Conservation (phyloP, 2,797 vertebrate species). For the Hirundo rustica region DNA sequence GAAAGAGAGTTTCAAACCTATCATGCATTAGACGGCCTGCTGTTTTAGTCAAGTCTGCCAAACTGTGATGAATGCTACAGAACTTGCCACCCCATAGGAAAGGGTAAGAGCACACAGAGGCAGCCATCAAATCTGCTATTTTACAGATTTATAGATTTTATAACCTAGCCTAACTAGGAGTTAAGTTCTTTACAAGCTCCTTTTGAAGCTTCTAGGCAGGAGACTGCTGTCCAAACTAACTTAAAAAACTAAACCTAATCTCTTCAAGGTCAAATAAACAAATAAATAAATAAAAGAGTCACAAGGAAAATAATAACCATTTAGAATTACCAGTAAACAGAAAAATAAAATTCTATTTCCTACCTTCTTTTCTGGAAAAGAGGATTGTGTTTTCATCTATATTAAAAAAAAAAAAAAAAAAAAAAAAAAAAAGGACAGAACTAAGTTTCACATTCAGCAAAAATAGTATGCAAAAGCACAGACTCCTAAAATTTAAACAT, state of each 20-base stretch:
- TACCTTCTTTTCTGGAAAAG: slow-evolving; percentile 78
- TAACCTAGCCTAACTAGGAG: not conserved
- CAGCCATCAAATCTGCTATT: not conserved
- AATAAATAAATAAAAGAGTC: not conserved
- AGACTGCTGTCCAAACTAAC: not conserved
- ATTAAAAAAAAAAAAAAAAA: not conserved
- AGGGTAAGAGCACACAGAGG: not conserved
- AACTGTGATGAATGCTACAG: not conserved
- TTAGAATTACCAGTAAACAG: not conserved
- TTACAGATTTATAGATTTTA: not conserved
- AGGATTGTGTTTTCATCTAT: slow-evolving; percentile 80
- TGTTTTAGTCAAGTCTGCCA: not conserved
- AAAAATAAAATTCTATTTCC: slow-evolving; percentile 37
- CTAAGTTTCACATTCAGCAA: not conserved
- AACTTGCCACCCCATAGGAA: not conserved
- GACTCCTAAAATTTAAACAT: not conserved
- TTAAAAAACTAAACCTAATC: not conserved
- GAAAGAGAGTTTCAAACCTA: not conserved
- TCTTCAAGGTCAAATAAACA: not conserved
- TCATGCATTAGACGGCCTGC: accelerated
- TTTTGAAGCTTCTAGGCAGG: not conserved
- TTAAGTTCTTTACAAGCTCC: not conserved
- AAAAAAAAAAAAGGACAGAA: not conserved
- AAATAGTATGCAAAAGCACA: not conserved
- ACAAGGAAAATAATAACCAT: not conserved